These are phyloP conservation scores for Gallinago paraguaiae DNA, from an alignment of 2,113 vertebrate species.

Conservation along the genomic window DNA sequence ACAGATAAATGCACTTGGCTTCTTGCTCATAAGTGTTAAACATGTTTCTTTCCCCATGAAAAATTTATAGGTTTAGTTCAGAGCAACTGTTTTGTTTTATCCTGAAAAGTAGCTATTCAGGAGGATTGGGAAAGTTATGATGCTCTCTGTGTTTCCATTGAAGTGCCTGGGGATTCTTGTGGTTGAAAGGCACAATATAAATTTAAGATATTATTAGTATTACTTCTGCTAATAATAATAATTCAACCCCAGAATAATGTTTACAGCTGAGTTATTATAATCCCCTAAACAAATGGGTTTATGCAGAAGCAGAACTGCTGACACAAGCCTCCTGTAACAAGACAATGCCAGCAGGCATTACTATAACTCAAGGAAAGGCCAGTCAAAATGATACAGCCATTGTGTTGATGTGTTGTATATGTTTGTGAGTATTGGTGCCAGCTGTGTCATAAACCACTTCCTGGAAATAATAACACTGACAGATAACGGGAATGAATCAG, in stretches of 20 bases:
- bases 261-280: constrained; percentile 9
- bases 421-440: constrained; percentile 14
- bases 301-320: constrained; percentile 48
- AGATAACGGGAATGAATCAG: constrained; percentile 3
- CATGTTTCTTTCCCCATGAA: not conserved
- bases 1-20: not conserved
- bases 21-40: not conserved
- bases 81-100: not conserved
- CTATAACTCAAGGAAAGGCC: constrained; percentile 49
- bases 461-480: constrained; percentile 10
- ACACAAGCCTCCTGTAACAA: constrained; percentile 23
- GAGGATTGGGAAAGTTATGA: not conserved
- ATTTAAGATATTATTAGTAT: constrained; percentile 8
- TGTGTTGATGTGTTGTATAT: not conserved
- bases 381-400: constrained; percentile 23
- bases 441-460: constrained; percentile 33
- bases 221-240: constrained; percentile 38
- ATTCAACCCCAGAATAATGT: constrained; percentile 28
- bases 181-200: not conserved
- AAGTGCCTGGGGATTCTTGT: not conserved
- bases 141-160: not conserved
- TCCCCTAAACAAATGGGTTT: constrained; percentile 13
- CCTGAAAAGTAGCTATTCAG: not conserved
- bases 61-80: not conserved
- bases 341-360: not conserved